phyloP scores from a whole-genome alignment of 2,888 invertebrate species.

The Smittia aterrima region DNA sequence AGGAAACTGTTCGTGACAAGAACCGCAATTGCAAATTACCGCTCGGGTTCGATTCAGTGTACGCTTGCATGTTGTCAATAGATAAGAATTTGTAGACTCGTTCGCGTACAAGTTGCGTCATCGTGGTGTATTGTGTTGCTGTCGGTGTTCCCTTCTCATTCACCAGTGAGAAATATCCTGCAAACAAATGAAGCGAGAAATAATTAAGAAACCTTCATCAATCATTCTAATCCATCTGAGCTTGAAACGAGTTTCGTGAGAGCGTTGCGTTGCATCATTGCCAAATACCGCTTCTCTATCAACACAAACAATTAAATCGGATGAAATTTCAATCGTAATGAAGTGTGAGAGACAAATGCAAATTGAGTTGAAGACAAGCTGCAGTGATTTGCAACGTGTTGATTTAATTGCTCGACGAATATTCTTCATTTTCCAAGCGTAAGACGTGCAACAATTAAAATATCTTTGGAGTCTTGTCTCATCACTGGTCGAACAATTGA shows the following conservation, averaged over 20 bases:
- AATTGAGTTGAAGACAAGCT: neutral
- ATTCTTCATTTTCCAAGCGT: neutral
- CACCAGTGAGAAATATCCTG: slow-evolving; percentile 69
- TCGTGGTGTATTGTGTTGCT: slow-evolving; percentile 64
- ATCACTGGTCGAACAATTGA: neutral
- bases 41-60: slow-evolving; percentile 51
- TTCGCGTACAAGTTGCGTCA: slow-evolving; percentile 66
- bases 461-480: neutral
- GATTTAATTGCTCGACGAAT: neutral
- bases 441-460: neutral
- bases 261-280: neutral
- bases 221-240: no score
- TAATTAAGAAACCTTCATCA: neutral
- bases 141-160: slow-evolving; percentile 66
- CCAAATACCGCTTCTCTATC: neutral
- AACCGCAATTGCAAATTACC: slow-evolving; percentile 27
- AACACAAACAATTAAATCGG: neutral
- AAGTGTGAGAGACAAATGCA: neutral
- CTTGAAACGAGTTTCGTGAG: neutral
- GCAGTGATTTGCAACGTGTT: neutral
- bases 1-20: neutral
- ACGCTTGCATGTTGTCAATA: slow-evolving; percentile 54
- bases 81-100: slow-evolving; percentile 59
- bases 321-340: neutral
- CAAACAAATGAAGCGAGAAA: slow-evolving; percentile 44